These are phyloP conservation scores for Cyclophora albipunctata DNA, from an alignment of 2,888 invertebrate genomes.

Conservation along the genomic window DNA sequence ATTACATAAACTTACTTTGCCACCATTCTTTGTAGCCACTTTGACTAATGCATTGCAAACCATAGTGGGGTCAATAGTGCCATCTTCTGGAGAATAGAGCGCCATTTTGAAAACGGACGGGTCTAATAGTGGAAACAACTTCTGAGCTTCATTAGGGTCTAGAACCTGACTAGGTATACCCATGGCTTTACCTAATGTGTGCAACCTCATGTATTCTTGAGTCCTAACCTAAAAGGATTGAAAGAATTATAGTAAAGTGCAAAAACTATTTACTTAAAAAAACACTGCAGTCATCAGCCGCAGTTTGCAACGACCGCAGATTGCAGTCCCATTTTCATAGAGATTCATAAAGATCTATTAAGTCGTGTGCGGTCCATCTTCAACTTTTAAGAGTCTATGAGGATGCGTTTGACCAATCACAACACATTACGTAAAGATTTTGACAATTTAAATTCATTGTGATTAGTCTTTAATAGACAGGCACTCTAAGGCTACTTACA, in stretches of 20 bases:
- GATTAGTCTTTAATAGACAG: too few relatives aligned
- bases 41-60: constrained; percentile 83
- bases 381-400: too few relatives aligned
- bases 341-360: too few relatives aligned
- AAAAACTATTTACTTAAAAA: too few relatives aligned
- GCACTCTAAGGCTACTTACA: too few relatives aligned
- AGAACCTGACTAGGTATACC: constrained; percentile 85
- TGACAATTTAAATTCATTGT: too few relatives aligned
- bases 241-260: constrained; percentile 2
- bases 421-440: too few relatives aligned
- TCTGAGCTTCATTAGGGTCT: constrained; percentile 82
- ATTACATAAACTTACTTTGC: constrained; percentile 68
- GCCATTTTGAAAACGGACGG: constrained; percentile 84
- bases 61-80: constrained; percentile 89
- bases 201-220: constrained; percentile 87
- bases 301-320: too few relatives aligned
- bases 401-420: too few relatives aligned
- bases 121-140: constrained; percentile 85
- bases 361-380: too few relatives aligned
- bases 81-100: constrained; percentile 86
- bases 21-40: constrained; percentile 82
- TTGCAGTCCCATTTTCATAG: too few relatives aligned
- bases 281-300: too few relatives aligned
- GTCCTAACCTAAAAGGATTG: constrained; percentile 77
- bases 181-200: constrained; percentile 86